Evolutionary conservation across 2,888 invertebrate genomes (phyloP).

Genomic region (Litoditis marina): DNA sequence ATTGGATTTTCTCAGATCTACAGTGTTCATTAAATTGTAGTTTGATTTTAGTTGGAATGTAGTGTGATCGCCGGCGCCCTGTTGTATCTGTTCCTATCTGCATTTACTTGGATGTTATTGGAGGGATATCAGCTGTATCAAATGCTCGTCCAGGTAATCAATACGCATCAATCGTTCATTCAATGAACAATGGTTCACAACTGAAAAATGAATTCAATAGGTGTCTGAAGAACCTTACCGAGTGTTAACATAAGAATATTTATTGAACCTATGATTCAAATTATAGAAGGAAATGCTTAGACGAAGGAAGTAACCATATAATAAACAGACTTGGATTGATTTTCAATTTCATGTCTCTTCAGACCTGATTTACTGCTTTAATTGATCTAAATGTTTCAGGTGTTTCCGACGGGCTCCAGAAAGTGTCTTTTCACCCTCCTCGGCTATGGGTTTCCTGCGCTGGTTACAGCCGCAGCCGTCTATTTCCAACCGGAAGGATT

Average conservation of each 20-base stretch:
- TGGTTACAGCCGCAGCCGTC: constrained; percentile 21
- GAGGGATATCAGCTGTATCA: constrained; percentile 66
- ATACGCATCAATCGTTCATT: no score
- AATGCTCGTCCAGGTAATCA: constrained; percentile 65
- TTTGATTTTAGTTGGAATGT: constrained; percentile 52
- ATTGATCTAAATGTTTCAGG: constrained; percentile 1
- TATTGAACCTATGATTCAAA: no score
- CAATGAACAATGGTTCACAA: no score
- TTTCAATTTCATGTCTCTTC: no score
- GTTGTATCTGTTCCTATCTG: constrained; percentile 65
- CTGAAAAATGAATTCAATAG: no score
- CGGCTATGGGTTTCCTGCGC: constrained; percentile 32
- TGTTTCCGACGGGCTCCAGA: constrained; percentile 31
- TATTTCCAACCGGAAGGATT: constrained; percentile 62
- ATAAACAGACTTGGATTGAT: no score
- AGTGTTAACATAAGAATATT: no score
- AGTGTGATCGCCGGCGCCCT: constrained; percentile 63
- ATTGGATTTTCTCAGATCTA: not conserved
- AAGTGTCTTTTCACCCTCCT: constrained; percentile 27
- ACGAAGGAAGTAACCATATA: no score
- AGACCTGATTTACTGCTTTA: not conserved
- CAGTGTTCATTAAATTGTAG: no score
- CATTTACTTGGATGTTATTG: constrained; percentile 66
- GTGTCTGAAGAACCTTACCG: no score
- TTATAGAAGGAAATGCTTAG: no score